A percentile compares a stretch with the other conserved stretches of the same genome.
Conservation (phyloP, 2,113 vertebrate genomes). For the Paedocypris sp. region DNA sequence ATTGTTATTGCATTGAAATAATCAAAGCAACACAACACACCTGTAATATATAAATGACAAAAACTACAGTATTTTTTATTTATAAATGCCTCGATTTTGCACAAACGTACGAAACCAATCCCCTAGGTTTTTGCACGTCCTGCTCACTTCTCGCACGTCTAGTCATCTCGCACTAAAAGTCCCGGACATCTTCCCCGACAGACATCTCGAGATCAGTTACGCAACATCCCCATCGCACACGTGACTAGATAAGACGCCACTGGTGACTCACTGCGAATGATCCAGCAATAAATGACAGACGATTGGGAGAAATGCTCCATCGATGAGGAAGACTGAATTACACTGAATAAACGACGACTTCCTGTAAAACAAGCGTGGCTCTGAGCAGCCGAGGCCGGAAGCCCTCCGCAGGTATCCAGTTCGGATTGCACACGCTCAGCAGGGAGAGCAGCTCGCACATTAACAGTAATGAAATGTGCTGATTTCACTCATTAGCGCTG, state of each 20-base stretch:
- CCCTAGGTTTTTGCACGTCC: no score
- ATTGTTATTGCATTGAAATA: no score
- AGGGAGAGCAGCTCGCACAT: constrained; percentile 3
- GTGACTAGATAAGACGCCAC: not conserved
- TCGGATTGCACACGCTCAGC: constrained; percentile 34
- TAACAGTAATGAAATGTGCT: not conserved
- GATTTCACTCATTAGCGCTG: constrained; percentile 23
- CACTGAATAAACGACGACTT: constrained; percentile 1
- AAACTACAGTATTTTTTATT: no score
- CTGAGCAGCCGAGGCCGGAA: constrained; percentile 6
- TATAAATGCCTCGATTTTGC: not conserved
- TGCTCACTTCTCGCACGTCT: no score
- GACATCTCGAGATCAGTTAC: not conserved
- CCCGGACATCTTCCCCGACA: no score
- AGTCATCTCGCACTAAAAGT: no score
- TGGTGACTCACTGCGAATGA: not conserved
- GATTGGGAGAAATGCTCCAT: not conserved
- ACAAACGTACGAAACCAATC: not conserved
- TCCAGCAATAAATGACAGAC: not conserved
- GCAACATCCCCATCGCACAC: not conserved
- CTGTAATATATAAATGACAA: no score
- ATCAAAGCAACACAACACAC: no score
- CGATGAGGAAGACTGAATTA: not conserved
- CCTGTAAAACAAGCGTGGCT: constrained; percentile 25
- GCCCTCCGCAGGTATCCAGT: not conserved